These are phyloP conservation scores for Cartodere bifasciata DNA, from an alignment of 2,888 invertebrate genomes.

Conservation along the genomic window DNA sequence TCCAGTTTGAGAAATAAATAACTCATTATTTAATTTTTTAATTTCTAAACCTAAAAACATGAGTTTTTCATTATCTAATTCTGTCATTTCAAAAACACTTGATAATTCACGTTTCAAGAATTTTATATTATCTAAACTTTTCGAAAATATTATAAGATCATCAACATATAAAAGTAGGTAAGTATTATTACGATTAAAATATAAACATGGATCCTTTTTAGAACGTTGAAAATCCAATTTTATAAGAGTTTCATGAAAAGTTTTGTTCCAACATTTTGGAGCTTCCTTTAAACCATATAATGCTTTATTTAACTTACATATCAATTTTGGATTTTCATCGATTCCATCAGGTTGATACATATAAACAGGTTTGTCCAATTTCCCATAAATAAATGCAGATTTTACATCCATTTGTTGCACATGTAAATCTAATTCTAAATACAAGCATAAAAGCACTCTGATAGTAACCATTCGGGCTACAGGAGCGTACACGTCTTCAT, in stretches of 20 bases:
- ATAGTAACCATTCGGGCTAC: conserved; percentile 19
- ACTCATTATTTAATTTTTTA: no score
- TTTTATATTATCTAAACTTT: conserved; percentile 11
- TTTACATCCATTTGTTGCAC: conserved; percentile 20
- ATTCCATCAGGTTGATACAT: conserved; percentile 14
- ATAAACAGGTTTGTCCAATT: conserved; percentile 17
- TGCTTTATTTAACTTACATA: conserved; percentile 16
- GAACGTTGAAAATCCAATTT: conserved; percentile 14
- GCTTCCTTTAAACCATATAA: conserved; percentile 21
- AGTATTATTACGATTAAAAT: conserved; percentile 12
- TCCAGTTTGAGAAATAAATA: no score
- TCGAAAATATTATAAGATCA: conserved; percentile 14
- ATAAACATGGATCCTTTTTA: conserved; percentile 17
- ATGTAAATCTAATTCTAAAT: conserved; percentile 12
- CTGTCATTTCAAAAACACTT: conserved; percentile 15
- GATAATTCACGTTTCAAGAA: conserved; percentile 12
- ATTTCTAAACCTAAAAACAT: no score
- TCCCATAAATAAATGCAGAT: conserved; percentile 21
- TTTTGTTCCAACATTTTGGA: conserved; percentile 18
- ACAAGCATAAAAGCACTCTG: conserved; percentile 15
- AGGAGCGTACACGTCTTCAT: conserved; percentile 20
- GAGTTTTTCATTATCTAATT: no score
- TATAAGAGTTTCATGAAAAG: conserved; percentile 12
- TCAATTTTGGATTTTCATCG: conserved; percentile 3
- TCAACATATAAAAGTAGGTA: conserved; percentile 17